Conservation (phyloP, 2,113 vertebrate species). For the Argyrosomus japonicus region DNA sequence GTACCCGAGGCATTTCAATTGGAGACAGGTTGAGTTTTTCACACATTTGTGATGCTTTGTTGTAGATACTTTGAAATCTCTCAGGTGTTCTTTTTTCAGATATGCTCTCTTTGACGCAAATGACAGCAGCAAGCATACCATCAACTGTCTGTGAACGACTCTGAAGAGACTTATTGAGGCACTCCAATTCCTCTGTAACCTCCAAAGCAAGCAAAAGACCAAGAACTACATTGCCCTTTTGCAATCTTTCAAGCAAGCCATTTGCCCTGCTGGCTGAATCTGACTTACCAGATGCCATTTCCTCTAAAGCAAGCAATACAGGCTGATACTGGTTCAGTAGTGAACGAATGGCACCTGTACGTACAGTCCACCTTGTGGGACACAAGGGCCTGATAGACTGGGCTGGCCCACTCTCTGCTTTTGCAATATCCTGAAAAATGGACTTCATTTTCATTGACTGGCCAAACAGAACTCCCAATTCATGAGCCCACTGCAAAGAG, state of each 20-base stretch:
- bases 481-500: neutral
- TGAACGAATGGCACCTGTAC: neutral
- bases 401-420: neutral
- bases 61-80: too few species aligned
- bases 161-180: neutral
- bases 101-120: neutral
- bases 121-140: neutral
- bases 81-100: too few species aligned
- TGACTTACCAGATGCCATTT: too few species aligned
- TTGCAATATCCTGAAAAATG: neutral
- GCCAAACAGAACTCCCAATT: neutral
- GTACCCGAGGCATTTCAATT: too few species aligned
- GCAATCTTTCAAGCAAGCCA: too few species aligned
- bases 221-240: too few species aligned
- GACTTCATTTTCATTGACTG: neutral
- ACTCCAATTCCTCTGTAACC: neutral
- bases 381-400: neutral
- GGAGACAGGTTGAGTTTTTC: too few species aligned
- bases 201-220: too few species aligned
- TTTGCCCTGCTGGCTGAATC: too few species aligned
- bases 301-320: too few species aligned
- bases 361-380: neutral
- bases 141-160: neutral
- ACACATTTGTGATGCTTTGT: too few species aligned
- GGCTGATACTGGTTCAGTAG: neutral